Evolutionary conservation across 64 coral and sea anemone species (phyloP).

Genomic region (Pocillopora verrucosa): DNA sequence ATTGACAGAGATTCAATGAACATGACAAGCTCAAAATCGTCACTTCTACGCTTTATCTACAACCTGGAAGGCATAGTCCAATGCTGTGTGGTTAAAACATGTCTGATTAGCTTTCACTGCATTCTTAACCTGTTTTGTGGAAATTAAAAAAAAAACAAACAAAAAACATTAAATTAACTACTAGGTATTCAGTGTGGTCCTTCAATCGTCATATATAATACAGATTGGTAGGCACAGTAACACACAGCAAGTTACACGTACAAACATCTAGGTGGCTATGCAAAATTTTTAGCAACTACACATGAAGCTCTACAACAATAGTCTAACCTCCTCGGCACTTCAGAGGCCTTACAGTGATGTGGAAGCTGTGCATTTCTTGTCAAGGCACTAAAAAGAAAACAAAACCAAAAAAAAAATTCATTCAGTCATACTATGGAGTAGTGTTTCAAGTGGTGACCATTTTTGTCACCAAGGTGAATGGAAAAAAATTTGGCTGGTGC

Average conservation of each 20-base stretch:
- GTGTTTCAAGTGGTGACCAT: too few species aligned
- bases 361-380: slow-evolving; percentile 87
- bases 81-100: slow-evolving; percentile 88
- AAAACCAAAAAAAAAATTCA: background rate
- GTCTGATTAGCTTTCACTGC: slow-evolving; percentile 92
- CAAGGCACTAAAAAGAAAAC: slow-evolving; percentile 49
- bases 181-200: too few species aligned
- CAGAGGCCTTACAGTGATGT: slow-evolving; percentile 70
- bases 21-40: too few species aligned
- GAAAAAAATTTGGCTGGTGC: too few species aligned
- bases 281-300: background rate
- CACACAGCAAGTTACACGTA: too few species aligned
- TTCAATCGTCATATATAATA: too few species aligned
- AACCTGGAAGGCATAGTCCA: slow-evolving; percentile 99
- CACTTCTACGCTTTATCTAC: background rate
- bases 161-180: background rate
- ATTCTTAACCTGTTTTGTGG: slow-evolving; percentile 73
- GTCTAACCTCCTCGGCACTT: slow-evolving; percentile 82
- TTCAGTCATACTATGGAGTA: too few species aligned
- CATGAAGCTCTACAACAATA: background rate
- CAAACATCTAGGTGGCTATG: too few species aligned
- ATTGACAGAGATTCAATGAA: too few species aligned
- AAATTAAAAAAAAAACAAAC: slow-evolving; percentile 8
- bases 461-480: too few species aligned
- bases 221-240: too few species aligned